Evolutionary conservation across 2,888 invertebrate genomes (phyloP).

Genomic region (Catonia carolina): DNA sequence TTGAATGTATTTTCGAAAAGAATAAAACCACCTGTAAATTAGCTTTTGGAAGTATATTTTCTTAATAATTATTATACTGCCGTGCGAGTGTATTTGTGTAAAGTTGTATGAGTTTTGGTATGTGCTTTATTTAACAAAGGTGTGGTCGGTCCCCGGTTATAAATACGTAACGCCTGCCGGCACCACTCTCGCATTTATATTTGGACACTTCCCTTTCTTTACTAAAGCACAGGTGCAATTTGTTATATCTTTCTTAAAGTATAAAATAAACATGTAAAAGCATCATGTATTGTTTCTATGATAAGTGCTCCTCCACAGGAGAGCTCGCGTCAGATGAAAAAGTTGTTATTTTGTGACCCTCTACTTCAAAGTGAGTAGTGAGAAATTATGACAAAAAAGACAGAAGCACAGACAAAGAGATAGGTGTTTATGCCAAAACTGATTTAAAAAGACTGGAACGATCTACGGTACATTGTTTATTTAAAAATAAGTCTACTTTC

Average conservation of each 20-base stretch:
- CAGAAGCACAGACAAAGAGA: slow-evolving; percentile 5
- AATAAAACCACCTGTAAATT: too few species aligned
- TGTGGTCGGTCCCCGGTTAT: neutral
- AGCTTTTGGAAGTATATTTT: too few species aligned
- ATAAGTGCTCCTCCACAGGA: slow-evolving; percentile 3
- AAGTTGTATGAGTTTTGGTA: too few species aligned
- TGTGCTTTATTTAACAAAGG: too few species aligned
- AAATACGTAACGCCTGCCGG: slow-evolving; percentile 3
- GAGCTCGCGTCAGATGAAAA: slow-evolving; percentile 1
- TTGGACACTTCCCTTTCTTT: slow-evolving; percentile 11
- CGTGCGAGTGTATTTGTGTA: too few species aligned
- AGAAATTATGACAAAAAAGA: slow-evolving; percentile 10
- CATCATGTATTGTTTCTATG: slow-evolving; percentile 11
- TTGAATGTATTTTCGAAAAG: too few species aligned
- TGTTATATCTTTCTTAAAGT: slow-evolving; percentile 5
- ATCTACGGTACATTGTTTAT: slow-evolving; percentile 10
- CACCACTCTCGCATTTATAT: slow-evolving; percentile 2
- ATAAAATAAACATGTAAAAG: slow-evolving; percentile 1
- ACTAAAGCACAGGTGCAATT: slow-evolving; percentile 8
- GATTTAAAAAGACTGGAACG: slow-evolving; percentile 12
- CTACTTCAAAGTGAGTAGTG: slow-evolving; percentile 10
- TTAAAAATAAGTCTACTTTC: slow-evolving; percentile 9
- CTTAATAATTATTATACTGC: too few species aligned
- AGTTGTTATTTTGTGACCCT: slow-evolving; percentile 9
- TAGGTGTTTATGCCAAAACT: slow-evolving; percentile 7